Conservation (phyloP, 2,888 invertebrate genomes). For the Torymus texanus region DNA sequence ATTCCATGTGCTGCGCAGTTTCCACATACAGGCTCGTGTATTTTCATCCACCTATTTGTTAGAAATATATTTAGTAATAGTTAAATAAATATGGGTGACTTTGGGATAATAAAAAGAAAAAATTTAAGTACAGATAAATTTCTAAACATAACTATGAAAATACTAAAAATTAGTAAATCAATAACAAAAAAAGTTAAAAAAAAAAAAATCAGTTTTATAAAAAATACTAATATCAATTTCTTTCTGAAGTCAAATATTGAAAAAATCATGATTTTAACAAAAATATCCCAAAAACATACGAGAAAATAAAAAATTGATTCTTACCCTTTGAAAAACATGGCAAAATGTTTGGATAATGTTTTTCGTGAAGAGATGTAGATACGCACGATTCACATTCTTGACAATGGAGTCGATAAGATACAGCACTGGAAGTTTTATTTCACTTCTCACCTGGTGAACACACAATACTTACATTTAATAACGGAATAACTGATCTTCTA, state of each 20-base stretch:
- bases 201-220: no score
- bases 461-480: conserved; percentile 67
- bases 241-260: not conserved
- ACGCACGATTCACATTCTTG: conserved; percentile 94
- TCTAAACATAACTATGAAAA: no score
- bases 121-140: no score
- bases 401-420: conserved; percentile 99
- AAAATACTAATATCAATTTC: not conserved
- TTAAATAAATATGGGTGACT: no score
- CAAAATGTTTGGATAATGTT: conserved; percentile 96
- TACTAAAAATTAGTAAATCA: no score
- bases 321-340: conserved; percentile 96
- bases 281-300: conserved; percentile 7
- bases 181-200: no score
- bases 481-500: not conserved
- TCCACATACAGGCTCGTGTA: conserved; percentile 93
- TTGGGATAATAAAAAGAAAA: no score
- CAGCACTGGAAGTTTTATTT: conserved; percentile 95
- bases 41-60: conserved; percentile 91
- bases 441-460: conserved; percentile 86
- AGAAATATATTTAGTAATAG: not conserved
- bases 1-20: conserved; percentile 96
- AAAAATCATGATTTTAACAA: not conserved
- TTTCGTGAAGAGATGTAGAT: conserved; percentile 91
- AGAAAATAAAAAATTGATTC: conserved; percentile 46